These are phyloP conservation scores for Tetrapedia diversipes DNA, from an alignment of 2,888 invertebrate species.

Conservation along the genomic window DNA sequence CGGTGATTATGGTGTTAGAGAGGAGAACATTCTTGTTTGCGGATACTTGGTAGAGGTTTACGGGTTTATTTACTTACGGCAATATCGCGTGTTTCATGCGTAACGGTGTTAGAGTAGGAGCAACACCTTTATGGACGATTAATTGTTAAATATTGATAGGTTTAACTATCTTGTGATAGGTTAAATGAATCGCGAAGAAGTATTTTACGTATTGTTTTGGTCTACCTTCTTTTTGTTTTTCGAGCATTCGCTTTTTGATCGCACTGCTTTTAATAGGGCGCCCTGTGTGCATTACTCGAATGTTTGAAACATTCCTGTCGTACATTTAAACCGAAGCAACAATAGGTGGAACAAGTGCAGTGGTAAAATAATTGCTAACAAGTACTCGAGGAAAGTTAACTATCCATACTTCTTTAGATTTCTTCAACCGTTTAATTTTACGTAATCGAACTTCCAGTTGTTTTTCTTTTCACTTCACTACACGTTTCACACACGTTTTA, in stretches of 20 bases:
- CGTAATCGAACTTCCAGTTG: neutral
- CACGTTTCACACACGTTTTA: neutral
- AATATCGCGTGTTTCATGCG: too few relatives aligned
- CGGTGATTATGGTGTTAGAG: too few relatives aligned
- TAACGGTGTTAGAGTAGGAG: too few relatives aligned
- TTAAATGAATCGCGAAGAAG: too few relatives aligned
- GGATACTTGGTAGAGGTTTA: too few relatives aligned
- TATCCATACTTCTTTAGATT: constrained; percentile 1
- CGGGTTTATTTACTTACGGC: too few relatives aligned
- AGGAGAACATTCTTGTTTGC: too few relatives aligned
- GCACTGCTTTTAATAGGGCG: neutral
- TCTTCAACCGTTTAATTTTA: constrained; percentile 23
- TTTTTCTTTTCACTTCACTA: neutral
- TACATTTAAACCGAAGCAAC: neutral
- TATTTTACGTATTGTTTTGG: too few relatives aligned
- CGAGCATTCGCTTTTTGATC: neutral
- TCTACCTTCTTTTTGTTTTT: too few relatives aligned
- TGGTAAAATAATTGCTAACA: neutral
- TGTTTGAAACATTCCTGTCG: neutral
- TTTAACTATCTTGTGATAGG: too few relatives aligned
- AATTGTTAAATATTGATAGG: too few relatives aligned
- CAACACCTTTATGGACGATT: too few relatives aligned
- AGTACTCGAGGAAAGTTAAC: constrained; percentile 22
- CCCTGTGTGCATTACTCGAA: neutral
- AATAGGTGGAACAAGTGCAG: neutral